Evolutionary conservation across 2,797 vertebrate species (phyloP).

Genomic region (Nothura maculosa): DNA sequence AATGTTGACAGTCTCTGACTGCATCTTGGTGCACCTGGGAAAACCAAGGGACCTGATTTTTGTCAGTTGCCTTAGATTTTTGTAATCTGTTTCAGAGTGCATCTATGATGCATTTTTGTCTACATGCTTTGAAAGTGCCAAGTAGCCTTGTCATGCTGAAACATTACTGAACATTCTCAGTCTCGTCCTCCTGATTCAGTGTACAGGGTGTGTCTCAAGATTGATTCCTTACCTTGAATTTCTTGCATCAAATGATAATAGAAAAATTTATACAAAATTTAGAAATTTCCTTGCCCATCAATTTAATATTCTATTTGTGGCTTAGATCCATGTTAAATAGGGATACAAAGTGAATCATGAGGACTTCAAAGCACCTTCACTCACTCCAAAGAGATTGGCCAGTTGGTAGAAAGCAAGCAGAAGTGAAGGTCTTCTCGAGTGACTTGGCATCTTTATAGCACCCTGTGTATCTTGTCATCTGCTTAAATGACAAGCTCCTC

Average conservation of each 20-base stretch:
- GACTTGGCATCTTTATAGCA: conserved; percentile 31
- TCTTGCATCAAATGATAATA: not conserved
- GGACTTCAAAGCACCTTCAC: not conserved
- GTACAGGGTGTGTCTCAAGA: not conserved
- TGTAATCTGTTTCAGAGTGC: not conserved
- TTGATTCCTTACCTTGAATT: not conserved
- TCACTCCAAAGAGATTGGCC: not conserved
- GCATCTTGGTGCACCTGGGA: not conserved
- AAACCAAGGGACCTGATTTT: not conserved
- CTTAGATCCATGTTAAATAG: not conserved
- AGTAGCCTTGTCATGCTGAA: not conserved
- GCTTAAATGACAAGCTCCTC: conserved; percentile 73
- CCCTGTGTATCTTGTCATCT: conserved; percentile 51
- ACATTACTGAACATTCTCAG: not conserved
- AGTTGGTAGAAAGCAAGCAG: conserved; percentile 7
- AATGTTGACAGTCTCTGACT: not conserved
- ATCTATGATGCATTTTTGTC: not conserved
- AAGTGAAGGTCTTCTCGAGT: conserved; percentile 48
- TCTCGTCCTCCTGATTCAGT: conserved; percentile 26
- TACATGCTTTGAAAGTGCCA: not conserved
- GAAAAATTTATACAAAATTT: not conserved
- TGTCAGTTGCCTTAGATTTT: not conserved
- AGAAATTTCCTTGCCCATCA: not conserved
- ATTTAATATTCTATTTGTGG: not conserved
- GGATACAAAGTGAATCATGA: not conserved